phyloP scores from a whole-genome alignment of 2,113 vertebrate species.

The Apus apus region DNA sequence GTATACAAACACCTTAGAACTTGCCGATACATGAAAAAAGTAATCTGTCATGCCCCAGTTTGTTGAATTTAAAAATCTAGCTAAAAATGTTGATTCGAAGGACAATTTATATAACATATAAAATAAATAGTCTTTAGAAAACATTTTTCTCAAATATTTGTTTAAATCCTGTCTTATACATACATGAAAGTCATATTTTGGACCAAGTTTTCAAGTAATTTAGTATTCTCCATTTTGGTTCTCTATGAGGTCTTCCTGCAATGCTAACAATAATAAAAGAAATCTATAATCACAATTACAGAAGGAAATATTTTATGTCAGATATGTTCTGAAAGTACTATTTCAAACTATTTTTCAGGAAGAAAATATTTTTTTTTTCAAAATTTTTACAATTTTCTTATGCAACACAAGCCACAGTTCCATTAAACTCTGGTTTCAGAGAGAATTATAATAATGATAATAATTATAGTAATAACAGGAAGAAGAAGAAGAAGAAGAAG shows the following conservation, averaged over 20 bases:
- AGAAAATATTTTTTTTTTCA: not conserved
- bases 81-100: not conserved
- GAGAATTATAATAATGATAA: too few species aligned
- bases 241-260: not conserved
- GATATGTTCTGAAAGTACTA: not conserved
- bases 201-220: not conserved
- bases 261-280: not conserved
- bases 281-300: not conserved
- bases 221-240: not conserved
- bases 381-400: not conserved
- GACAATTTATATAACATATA: not conserved
- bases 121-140: not conserved
- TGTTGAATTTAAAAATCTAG: not conserved
- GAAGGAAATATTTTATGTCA: not conserved
- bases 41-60: not conserved
- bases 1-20: not conserved
- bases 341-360: not conserved
- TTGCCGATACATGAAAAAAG: accelerated
- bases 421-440: not conserved
- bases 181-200: not conserved
- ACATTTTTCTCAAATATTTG: not conserved
- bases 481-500: too few species aligned
- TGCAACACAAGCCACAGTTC: not conserved
- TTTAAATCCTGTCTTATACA: not conserved
- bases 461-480: too few species aligned